Base-by-base conservation (phyloP, 2,113 vertebrate species). In the Labeo rohita region DNA sequence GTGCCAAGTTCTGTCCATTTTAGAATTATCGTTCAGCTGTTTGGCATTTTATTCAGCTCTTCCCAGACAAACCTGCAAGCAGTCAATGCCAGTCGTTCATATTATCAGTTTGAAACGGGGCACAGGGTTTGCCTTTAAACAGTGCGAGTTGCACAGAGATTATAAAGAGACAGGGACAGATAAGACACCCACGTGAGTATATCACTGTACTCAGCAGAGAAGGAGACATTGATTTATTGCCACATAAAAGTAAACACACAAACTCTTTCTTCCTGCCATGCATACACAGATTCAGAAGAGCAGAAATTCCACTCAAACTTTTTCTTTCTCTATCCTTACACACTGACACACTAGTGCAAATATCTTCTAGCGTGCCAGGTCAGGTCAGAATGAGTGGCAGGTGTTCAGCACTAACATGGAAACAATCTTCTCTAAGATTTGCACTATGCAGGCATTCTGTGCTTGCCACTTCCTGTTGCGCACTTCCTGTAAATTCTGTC, bases 381-480 rank as follows among this genome's bases (percentile, higher is more conserved):
- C 70, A 45, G 70, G 70, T 45, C 68, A 72, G 39, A n/a, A 2
- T 2, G 18, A n/a, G 39, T 45, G 18, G 45, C 68, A 75, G 73
- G 45, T 23, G 73, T 50, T 75, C 73, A 50, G 11, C n/a, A 36
- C 47, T 36, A 73, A 70, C 66, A 39, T 80, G 50, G 61, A 87
- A 84, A 72, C 68, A 70, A 82, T 72, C 86, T 66, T 18, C 86
- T 18, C 83, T 82, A 72, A 39, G 65, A 85, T 88, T 76, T 87
- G 86, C 77, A 87, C 73, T 74, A 61, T 83, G 86, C 85, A 88
- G 84, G 47, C 79, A 74, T 56, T 63, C 76, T 83, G 80, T 21
- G 70, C 78, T 80, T 47, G 88, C 88, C 91, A 91, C 91, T 87
- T 90, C 90, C 89, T 80, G 89, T 39, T 74, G 52, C 68, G 80